These are phyloP conservation scores for Myotis davidii DNA, from an alignment of 2,113 vertebrate species.

Conservation along the genomic window DNA sequence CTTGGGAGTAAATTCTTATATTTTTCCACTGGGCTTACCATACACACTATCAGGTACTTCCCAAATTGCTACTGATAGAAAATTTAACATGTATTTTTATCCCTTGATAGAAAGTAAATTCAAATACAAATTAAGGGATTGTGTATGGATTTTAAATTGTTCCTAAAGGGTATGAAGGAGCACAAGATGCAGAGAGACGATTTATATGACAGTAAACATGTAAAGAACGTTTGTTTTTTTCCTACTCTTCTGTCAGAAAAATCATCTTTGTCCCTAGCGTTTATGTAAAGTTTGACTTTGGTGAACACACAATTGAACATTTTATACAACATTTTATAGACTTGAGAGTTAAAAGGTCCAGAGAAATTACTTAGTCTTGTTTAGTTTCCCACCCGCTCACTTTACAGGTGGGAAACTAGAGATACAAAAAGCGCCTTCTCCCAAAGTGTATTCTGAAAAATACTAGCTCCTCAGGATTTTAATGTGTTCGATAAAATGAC, in stretches of 20 bases:
- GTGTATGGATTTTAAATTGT: background rate
- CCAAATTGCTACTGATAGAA: background rate
- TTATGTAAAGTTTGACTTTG: background rate
- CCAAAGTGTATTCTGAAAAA: background rate
- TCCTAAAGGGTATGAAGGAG: background rate
- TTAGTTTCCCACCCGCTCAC: background rate
- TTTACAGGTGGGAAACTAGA: background rate
- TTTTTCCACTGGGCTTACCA: background rate
- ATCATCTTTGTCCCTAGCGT: background rate
- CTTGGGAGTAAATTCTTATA: background rate
- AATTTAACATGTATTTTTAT: conserved; percentile 8
- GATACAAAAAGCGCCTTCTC: background rate
- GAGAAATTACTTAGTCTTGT: background rate
- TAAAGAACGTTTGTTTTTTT: background rate
- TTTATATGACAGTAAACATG: background rate
- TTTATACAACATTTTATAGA: background rate
- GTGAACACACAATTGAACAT: background rate
- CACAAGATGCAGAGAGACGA: background rate
- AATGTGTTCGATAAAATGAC: background rate
- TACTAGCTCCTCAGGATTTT: background rate
- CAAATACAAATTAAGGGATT: background rate
- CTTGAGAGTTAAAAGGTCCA: background rate
- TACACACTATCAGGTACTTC: background rate
- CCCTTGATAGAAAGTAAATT: background rate
- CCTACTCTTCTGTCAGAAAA: background rate